Evolutionary conservation across 2,797 vertebrate species (phyloP).

Genomic region (Phylloscopus collybita): DNA sequence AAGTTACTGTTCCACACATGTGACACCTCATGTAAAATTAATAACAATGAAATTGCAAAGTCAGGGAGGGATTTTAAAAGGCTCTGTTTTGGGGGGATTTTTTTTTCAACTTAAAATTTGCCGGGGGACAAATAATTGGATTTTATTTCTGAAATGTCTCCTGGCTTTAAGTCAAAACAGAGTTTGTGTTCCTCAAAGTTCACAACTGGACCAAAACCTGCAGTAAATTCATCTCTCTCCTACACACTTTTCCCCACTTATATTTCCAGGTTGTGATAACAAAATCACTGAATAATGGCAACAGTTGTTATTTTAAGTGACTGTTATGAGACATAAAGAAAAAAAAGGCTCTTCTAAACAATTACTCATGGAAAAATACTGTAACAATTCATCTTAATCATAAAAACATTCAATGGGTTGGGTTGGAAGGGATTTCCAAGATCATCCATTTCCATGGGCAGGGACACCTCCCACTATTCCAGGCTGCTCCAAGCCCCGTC

Average conservation of each 20-base stretch:
- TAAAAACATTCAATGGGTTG: neutral
- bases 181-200: neutral
- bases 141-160: neutral
- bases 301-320: neutral
- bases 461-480: accelerated
- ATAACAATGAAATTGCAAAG: neutral
- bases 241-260: neutral
- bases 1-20: neutral
- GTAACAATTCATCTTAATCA: neutral
- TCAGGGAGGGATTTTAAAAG: neutral
- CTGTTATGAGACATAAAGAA: accelerated
- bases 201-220: neutral
- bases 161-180: neutral
- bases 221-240: neutral
- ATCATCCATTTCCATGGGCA: neutral
- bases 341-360: neutral
- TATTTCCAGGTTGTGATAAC: neutral
- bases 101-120: neutral
- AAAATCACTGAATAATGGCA: neutral
- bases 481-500: accelerated
- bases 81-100: neutral
- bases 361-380: neutral
- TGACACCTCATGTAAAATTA: neutral
- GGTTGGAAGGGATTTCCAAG: neutral
- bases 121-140: neutral